Evolutionary conservation across 2,797 vertebrate species (phyloP).

Genomic region (Holocentrus rufus): DNA sequence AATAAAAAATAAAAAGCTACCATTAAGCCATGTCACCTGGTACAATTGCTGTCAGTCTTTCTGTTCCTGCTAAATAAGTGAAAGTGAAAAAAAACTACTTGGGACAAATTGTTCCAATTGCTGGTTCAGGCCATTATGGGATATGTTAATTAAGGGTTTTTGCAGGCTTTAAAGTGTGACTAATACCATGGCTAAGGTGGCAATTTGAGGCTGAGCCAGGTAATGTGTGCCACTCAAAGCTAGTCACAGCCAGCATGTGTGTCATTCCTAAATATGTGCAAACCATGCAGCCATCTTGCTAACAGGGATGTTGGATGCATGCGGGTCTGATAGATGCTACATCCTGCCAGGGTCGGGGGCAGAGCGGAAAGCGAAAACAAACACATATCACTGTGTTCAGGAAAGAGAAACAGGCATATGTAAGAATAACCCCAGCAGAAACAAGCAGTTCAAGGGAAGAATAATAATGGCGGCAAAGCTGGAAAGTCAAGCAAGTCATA

Average conservation of each 20-base stretch:
- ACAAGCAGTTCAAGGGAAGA: slow-evolving; percentile 62
- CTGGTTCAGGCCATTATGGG: slow-evolving; percentile 47
- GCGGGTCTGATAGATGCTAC: slow-evolving; percentile 22
- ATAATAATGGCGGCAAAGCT: slow-evolving; percentile 64
- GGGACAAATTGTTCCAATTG: slow-evolving; percentile 41
- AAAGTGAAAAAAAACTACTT: slow-evolving; percentile 12
- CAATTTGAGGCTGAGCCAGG: slow-evolving; percentile 61
- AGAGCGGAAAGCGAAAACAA: slow-evolving; percentile 35
- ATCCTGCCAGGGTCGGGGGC: slow-evolving; percentile 23
- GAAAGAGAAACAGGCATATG: slow-evolving; percentile 47
- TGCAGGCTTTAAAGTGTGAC: slow-evolving; percentile 1
- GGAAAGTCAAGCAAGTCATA: slow-evolving; percentile 74
- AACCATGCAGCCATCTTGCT: slow-evolving; percentile 25
- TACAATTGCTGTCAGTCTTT: slow-evolving; percentile 18
- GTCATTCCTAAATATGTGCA: slow-evolving; percentile 40
- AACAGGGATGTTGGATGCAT: slow-evolving; percentile 44
- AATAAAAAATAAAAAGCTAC: slow-evolving; percentile 23
- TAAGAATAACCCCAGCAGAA: slow-evolving; percentile 60
- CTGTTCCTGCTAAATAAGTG: slow-evolving; percentile 36
- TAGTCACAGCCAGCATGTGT: slow-evolving; percentile 31
- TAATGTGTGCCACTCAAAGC: slow-evolving; percentile 46
- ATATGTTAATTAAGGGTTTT: slow-evolving; percentile 34
- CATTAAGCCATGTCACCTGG: slow-evolving; percentile 12
- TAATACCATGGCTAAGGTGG: slow-evolving; percentile 14
- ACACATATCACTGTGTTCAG: slow-evolving; percentile 33